phyloP scores from a whole-genome alignment of 2,113 vertebrate genomes.

The Chauna torquata region DNA sequence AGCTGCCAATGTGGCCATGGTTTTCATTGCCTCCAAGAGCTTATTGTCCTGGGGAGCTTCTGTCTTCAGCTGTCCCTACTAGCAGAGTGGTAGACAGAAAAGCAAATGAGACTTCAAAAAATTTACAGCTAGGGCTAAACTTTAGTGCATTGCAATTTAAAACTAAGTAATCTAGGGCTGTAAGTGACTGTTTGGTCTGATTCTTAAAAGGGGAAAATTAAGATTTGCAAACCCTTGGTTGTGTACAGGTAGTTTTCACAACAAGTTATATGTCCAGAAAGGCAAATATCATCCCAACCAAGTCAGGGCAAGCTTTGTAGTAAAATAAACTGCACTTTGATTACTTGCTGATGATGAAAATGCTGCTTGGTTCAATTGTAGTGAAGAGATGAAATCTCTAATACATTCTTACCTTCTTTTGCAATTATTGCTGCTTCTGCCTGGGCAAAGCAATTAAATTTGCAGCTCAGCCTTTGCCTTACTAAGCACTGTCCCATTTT shows the following conservation, averaged over 20 bases:
- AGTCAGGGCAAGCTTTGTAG: background rate
- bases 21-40: background rate
- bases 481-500: background rate
- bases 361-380: background rate
- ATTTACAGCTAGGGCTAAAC: background rate
- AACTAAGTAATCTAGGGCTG: background rate
- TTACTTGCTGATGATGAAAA: background rate
- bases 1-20: fast-evolving
- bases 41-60: background rate
- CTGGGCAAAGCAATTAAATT: background rate
- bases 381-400: slow-evolving; percentile 10
- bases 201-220: background rate
- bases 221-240: background rate
- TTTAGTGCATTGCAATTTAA: background rate
- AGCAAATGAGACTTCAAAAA: background rate
- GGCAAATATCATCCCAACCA: background rate
- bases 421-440: background rate
- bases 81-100: background rate
- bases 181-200: background rate
- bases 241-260: background rate
- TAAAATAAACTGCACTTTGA: slow-evolving; percentile 17
- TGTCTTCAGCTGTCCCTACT: background rate
- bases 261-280: background rate
- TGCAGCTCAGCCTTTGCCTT: background rate
- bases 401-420: slow-evolving; percentile 5